Percentiles rank a stretch among this genome's conserved stretches.
Evolutionary conservation across 2,113 vertebrate species (phyloP).

Genomic region (Elgaria multicarinata): DNA sequence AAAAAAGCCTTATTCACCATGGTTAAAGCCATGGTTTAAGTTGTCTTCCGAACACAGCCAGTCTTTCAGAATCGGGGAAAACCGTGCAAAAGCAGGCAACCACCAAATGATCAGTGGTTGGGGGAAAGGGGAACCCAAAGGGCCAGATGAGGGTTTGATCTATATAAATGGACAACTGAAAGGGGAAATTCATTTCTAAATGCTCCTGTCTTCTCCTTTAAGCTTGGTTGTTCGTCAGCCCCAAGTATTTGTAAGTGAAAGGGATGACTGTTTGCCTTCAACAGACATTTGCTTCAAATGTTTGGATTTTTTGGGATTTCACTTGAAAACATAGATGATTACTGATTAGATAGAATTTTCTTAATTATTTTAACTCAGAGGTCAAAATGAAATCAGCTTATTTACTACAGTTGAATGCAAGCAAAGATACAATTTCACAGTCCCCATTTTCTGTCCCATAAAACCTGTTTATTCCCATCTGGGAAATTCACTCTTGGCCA

Average conservation of each 20-base stretch:
- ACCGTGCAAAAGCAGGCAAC: too few species aligned
- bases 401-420: conserved; percentile 8
- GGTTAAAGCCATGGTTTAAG: too few species aligned
- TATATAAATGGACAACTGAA: background rate
- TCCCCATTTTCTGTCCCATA: accelerated
- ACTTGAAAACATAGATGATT: background rate
- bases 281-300: background rate
- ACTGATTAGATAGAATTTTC: background rate
- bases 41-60: too few species aligned
- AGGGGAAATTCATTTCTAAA: background rate
- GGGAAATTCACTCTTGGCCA: background rate
- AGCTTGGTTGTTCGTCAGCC: background rate
- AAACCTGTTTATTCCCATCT: background rate
- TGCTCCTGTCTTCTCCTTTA: background rate
- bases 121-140: too few species aligned
- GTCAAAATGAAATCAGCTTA: background rate
- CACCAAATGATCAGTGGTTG: too few species aligned
- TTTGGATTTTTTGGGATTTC: background rate
- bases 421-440: conserved; percentile 19
- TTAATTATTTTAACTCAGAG: conserved; percentile 27
- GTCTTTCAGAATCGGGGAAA: too few species aligned
- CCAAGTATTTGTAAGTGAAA: background rate
- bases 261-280: background rate
- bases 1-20: too few species aligned
- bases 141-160: too few species aligned